phyloP scores from a whole-genome alignment of 1,140 invertebrate species.

The Anthonomus grandis region DNA sequence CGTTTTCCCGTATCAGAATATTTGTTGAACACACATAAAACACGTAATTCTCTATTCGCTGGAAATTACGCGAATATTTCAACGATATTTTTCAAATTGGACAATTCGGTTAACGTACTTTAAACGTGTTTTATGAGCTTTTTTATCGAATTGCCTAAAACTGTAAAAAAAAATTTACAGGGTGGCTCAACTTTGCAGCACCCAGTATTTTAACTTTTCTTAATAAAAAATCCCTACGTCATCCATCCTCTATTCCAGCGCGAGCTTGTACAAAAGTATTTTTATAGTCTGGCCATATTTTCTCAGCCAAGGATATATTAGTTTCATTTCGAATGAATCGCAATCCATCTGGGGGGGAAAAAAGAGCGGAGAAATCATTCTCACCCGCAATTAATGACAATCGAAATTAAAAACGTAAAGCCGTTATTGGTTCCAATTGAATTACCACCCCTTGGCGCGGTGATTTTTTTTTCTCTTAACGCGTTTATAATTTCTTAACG shows the following conservation, averaged over 20 bases:
- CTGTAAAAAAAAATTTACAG: no score
- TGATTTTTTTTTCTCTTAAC: slow-evolving; percentile 13
- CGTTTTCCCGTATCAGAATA: slow-evolving; percentile 8
- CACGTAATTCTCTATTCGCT: no score
- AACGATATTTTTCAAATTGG: no score
- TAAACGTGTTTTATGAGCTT: no score
- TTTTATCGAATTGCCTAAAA: no score
- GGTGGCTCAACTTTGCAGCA: no score
- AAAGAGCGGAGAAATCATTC: slow-evolving; percentile 36
- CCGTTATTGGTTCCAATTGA: slow-evolving; percentile 37
- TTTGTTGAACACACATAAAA: slow-evolving; percentile 16
- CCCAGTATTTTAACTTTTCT: no score
- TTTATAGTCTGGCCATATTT: slow-evolving; percentile 45
- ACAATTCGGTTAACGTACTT: no score
- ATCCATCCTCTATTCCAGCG: no score
- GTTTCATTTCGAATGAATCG: slow-evolving; percentile 48
- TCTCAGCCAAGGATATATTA: slow-evolving; percentile 45
- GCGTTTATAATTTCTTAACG: slow-evolving; percentile 16
- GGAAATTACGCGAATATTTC: no score
- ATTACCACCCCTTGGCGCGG: slow-evolving; percentile 14
- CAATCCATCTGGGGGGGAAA: slow-evolving; percentile 38
- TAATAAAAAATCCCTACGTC: no score
- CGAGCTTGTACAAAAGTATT: slow-evolving; percentile 42
- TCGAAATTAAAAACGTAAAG: slow-evolving; percentile 48
- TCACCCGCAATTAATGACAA: slow-evolving; percentile 46